Percentiles rank a stretch among this genome's conserved stretches.
Evolutionary conservation across 2,113 vertebrate species (phyloP).

Genomic region (Oreochromis aureus): DNA sequence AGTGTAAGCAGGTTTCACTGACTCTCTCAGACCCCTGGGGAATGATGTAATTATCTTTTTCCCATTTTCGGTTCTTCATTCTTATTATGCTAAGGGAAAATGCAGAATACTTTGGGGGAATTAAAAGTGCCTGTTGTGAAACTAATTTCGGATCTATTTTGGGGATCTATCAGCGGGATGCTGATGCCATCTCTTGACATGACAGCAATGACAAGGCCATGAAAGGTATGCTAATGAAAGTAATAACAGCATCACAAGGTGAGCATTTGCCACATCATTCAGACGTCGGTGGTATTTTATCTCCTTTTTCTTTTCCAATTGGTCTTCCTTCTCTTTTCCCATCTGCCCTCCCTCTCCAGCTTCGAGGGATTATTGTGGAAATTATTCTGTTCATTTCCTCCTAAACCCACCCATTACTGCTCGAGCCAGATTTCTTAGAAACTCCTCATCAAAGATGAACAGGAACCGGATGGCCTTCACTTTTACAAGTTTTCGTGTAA

Average conservation of each 20-base stretch:
- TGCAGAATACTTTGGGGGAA: conserved; percentile 50
- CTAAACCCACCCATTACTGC: not conserved
- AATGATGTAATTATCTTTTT: conserved; percentile 56
- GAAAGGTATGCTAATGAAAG: conserved; percentile 63
- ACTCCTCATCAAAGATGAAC: conserved; percentile 19
- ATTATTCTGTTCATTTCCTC: conserved; percentile 16
- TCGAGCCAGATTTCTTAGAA: conserved; percentile 4
- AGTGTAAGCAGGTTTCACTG: conserved; percentile 60
- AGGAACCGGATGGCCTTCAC: not conserved
- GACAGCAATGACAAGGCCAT: conserved; percentile 33
- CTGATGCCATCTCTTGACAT: conserved; percentile 16
- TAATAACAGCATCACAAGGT: conserved; percentile 40
- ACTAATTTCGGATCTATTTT: conserved; percentile 65
- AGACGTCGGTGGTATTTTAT: conserved; percentile 42
- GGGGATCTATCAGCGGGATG: conserved; percentile 39
- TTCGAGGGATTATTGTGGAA: conserved; percentile 29
- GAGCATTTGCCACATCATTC: conserved; percentile 62
- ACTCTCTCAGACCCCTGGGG: conserved; percentile 27
- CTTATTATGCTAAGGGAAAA: conserved; percentile 55
- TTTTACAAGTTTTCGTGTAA: not conserved
- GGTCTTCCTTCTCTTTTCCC: not conserved
- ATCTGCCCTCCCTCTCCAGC: not conserved
- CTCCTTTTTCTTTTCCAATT: conserved; percentile 14
- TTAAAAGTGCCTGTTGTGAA: conserved; percentile 50
- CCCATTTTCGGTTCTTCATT: conserved; percentile 26